A percentile compares a stretch with the other conserved stretches of the same genome.
phyloP scores from a whole-genome alignment of 2,113 vertebrate species.

The Amblyornis subalaris region DNA sequence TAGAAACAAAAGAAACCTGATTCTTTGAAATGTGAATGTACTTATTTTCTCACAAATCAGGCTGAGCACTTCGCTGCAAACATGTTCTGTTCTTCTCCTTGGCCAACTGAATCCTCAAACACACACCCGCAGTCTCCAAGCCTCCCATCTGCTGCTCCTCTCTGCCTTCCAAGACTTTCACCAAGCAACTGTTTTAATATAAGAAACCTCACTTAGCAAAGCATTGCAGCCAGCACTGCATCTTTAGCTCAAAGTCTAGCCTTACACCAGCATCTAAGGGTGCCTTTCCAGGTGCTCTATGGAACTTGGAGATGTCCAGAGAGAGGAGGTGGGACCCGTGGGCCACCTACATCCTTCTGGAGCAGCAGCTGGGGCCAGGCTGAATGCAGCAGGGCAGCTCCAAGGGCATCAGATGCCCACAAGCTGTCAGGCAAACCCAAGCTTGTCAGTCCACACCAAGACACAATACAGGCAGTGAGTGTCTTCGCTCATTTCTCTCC shows the following conservation, averaged over 20 bases:
- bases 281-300: background rate
- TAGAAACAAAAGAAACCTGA: background rate
- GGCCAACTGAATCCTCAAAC: background rate
- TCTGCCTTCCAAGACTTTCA: slow-evolving; percentile 21
- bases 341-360: background rate
- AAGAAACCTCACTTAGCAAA: background rate
- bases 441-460: background rate
- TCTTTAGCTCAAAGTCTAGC: background rate
- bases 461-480: fast-evolving
- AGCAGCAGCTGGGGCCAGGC: background rate
- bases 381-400: background rate
- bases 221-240: background rate
- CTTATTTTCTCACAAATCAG: background rate
- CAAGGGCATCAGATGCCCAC: background rate
- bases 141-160: slow-evolving; percentile 32
- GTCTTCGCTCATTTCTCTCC: background rate
- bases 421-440: background rate
- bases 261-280: background rate
- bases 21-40: background rate
- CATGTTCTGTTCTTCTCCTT: background rate
- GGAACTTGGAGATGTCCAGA: background rate
- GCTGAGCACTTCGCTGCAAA: background rate
- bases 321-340: fast-evolving
- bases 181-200: background rate
- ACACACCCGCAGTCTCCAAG: background rate